Base-by-base conservation (phyloP, 23 tunicate species). In the Aplidium turbinatum region DNA sequence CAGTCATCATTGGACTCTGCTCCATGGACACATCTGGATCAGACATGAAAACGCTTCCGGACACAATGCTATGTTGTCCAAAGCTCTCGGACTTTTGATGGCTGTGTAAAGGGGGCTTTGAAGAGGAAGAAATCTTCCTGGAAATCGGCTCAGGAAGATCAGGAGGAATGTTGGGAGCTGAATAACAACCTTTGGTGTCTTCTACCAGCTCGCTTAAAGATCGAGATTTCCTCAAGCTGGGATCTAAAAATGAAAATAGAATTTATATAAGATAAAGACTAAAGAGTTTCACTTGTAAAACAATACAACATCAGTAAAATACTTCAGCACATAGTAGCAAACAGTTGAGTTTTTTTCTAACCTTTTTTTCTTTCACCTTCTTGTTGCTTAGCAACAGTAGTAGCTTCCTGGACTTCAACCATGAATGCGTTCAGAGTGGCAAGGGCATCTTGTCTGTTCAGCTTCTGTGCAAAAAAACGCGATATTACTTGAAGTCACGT, bases 351-450 rank as follows among this genome's bases (percentile, higher is more conserved):
- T n/a, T n/a, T n/a, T 28, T 7, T 19, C 19, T 66, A n/a, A 70
- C 76, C 76, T 70, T 29, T 26, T 29, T 48, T 47, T 28, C 36
- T 70, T 13, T 20, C 58, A 5, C 26, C 73, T 78, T 63, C 86
- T 31, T 40, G 77, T 46, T 81, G 71, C 31, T 71, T 81, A 16
- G 86, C 86, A 1, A 70, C 86, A 4, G 76, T 70, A 4, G 86
- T 81, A 2, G 86, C 86, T 47, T 81, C 78, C 47, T 81, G 26
- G 30, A 81, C 86, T 28, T 81, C 86, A 9, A 31, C 32, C 86
- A 81, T 81, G 33, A 70, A 81, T 6, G 76, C 71, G 21, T 24
- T 31, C 5, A 81, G 52, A 9, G 86, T 81, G 4, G 86, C 86
- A n/a, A 81, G 70, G 36, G 78, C 86, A 54, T 57, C 56, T 39